A percentile compares a stretch with the other conserved stretches of the same genome.
phyloP scores from a whole-genome alignment of 2,888 invertebrate genomes.

The Clepsis dumicolana region DNA sequence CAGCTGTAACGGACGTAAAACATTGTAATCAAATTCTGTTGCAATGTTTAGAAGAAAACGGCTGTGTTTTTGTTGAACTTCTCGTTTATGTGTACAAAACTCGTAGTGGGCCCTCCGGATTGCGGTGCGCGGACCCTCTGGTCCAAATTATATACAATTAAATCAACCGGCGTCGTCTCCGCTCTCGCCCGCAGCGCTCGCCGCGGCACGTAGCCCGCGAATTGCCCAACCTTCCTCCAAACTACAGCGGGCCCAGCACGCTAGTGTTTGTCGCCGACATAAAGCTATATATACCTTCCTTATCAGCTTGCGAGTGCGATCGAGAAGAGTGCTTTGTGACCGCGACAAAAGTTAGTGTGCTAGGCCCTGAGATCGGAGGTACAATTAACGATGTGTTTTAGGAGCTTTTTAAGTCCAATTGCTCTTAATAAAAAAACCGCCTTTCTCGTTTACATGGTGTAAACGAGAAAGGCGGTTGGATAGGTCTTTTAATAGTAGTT shows the following conservation, averaged over 20 bases:
- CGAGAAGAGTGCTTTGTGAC: neutral
- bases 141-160: conserved; percentile 32
- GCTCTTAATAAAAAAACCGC: neutral
- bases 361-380: neutral
- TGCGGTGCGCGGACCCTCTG: conserved; percentile 23
- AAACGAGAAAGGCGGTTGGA: too few relatives aligned
- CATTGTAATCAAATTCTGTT: neutral
- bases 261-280: conserved; percentile 1
- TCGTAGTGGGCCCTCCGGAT: conserved; percentile 12
- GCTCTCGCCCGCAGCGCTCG: conserved; percentile 21
- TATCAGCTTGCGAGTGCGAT: neutral
- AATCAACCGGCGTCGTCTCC: conserved; percentile 21
- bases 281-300: neutral
- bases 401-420: conserved; percentile 1
- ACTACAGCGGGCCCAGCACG: conserved; percentile 9
- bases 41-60: neutral
- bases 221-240: conserved; percentile 38
- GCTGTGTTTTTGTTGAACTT: neutral
- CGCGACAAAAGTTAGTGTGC: neutral
- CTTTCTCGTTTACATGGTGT: neutral
- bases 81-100: neutral
- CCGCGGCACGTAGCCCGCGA: conserved; percentile 30
- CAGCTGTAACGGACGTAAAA: neutral
- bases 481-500: too few relatives aligned
- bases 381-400: conserved; percentile 9